Evolutionary conservation across 2,888 invertebrate species (phyloP).

Genomic region (Andrena haemorrhoa): DNA sequence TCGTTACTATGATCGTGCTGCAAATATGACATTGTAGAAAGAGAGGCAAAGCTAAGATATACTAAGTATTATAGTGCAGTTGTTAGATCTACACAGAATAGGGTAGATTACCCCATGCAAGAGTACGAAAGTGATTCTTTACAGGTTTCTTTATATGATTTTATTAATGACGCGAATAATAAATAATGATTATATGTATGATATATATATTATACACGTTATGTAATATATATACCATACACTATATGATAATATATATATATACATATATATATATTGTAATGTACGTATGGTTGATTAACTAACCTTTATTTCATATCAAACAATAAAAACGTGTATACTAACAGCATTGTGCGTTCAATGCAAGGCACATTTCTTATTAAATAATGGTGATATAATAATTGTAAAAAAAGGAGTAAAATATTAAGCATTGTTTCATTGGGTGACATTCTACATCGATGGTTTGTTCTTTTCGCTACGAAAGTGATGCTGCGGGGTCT

Average conservation of each 20-base stretch:
- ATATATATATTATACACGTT: conserved; percentile 56
- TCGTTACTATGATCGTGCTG: conserved; percentile 36
- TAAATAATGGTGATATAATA: conserved; percentile 46
- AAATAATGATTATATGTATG: conserved; percentile 72
- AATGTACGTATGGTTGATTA: conserved; percentile 79
- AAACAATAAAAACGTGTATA: conserved; percentile 81
- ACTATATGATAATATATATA: conserved; percentile 70
- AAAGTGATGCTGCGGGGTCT: conserved; percentile 3
- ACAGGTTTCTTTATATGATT: conserved; percentile 75
- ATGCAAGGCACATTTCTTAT: conserved; percentile 63
- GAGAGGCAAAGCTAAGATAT: conserved; percentile 35
- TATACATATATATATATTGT: conserved; percentile 74
- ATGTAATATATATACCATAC: conserved; percentile 67
- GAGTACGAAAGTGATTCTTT: conserved; percentile 64
- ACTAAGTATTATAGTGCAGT: conserved; percentile 54
- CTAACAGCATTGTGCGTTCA: conserved; percentile 73
- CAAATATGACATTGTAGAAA: conserved; percentile 59
- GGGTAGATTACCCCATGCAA: conserved; percentile 57
- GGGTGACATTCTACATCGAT: conserved; percentile 13
- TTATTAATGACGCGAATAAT: conserved; percentile 72
- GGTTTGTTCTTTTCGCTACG: conserved; percentile 5
- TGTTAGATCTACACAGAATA: conserved; percentile 65
- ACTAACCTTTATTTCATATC: conserved; percentile 82
- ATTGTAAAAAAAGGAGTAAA: conserved; percentile 47
- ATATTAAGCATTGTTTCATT: conserved; percentile 18